Base-by-base conservation (phyloP, 92 coral and sea anemone species). In the Porites evermanni region DNA sequence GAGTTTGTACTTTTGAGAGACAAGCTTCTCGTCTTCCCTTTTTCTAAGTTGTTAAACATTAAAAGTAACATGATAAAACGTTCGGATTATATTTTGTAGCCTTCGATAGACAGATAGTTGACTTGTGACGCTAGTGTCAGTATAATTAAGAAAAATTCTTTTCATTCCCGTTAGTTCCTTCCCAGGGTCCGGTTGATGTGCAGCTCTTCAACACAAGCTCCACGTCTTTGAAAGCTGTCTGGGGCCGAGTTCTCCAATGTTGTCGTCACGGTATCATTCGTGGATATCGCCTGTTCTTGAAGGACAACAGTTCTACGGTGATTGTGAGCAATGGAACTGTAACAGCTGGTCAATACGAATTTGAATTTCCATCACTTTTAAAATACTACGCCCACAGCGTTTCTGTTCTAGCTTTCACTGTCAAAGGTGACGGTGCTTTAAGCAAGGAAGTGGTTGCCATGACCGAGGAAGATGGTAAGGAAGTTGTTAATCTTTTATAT, bases 381-480 rank as follows among this genome's bases (percentile, higher is more conserved):
- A 92, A 89, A 64, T 92, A 50, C 56, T 79, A 82, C 38, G 63
- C 86, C 53, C 88, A 92, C 79, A 77, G 75, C 4, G 56, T 92
- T 52, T 80, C 86, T 38, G 80, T 89, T 38, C 70, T 79, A 18
- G 95, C 95, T 8, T 92, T 85, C 72, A 92, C 95, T 9, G 63
- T 68, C 32, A 92, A 92, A 67, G 95, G 95, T 11, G 82, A 93
- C 53, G 96, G 96, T 9, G 85, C 84, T 2, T 56, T 59, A 17
- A 75, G 91, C 3, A 13, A 24, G 3, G 86, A 72, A 4, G 77
- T 85, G 50, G 61, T 72, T 75, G 75, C 84, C 84, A 70, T 77
- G 38, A 93, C 96, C 12, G 96, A 91, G 14, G 96, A 93, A 54
- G 96, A 93, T 64, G 91, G 96, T 93, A 81, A 82, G 88, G 67